Evolutionary conservation across 2,113 vertebrate genomes (phyloP), one percentile per base, ranked within the genome.

Genomic region (Laticauda laticaudata): DNA sequence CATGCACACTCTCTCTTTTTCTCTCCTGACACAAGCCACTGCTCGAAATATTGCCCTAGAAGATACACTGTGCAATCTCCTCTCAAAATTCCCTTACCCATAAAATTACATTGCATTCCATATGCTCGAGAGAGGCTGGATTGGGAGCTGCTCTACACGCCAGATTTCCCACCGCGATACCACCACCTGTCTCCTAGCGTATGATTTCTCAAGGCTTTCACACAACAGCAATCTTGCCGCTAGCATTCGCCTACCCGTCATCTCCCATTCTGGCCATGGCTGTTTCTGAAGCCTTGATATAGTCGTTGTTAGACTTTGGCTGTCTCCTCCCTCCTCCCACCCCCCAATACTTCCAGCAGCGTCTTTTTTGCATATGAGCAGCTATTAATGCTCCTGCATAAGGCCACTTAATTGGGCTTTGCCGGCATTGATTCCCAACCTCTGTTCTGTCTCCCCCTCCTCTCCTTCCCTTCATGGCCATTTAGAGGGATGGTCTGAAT

Each of bases 401-500:
- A 89, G 59, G 91, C 91, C 69, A 64, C 59, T 93, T 97, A 96
- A 97, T 26, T 96, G 93, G 93, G 81, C 89, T n/a, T 81, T 92
- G 92, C 92, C 56, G 24, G 8, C 86, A 93, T 86, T 0, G n/a
- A 94, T 94, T 93, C 94, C 91, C 94, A 96, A 91, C 94, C 95
- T 96, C 96, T 91, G 51, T 95, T 94, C 89, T 69, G 57, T 88
- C 26, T 10, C 57, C 26, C 51, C 8, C 69, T 54, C 53, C 12
- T 89, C 8, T 51, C 48, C 93, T 94, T 87, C 92, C 69, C 85
- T 81, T 93, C 23, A 0, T 15, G 4, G 92, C n/a, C 75, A 23
- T 95, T 95, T 94, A 54, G 93, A 93, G 92, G 93, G 94, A 64
- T 92, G 61, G 39, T 87, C 88, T n/a, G 54, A 92, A 95, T 95